Conservation (phyloP, 1,140 invertebrate species). For the Lerema accius region DNA sequence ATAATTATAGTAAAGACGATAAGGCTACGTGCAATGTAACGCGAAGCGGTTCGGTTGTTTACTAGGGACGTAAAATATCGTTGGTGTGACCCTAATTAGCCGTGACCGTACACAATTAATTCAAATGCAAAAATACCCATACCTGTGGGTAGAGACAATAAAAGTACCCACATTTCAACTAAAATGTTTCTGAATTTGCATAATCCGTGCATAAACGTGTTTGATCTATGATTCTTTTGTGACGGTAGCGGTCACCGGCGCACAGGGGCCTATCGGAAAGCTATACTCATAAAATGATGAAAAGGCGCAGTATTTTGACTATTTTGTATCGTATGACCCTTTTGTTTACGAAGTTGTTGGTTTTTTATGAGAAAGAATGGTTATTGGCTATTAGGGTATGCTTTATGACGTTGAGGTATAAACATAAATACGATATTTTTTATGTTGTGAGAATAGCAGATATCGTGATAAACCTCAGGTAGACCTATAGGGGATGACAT, state of each 20-base stretch:
- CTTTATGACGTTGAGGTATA: not conserved
- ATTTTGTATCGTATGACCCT: not conserved
- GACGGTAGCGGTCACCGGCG: not conserved
- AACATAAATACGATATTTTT: too few relatives aligned
- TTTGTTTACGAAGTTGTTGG: not conserved
- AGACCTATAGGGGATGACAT: too few relatives aligned
- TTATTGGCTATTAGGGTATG: conserved; percentile 1
- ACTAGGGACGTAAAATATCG: too few relatives aligned
- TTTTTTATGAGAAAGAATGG: not conserved
- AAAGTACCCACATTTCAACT: not conserved
- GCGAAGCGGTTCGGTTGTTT: too few relatives aligned
- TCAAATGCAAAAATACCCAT: not conserved
- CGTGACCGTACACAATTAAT: not conserved
- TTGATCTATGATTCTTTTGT: not conserved
- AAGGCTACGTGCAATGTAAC: too few relatives aligned
- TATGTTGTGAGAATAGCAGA: too few relatives aligned
- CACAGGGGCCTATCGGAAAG: not conserved
- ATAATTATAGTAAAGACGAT: too few relatives aligned
- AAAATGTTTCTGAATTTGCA: conserved; percentile 4
- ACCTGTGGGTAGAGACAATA: not conserved
- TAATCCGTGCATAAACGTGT: not conserved
- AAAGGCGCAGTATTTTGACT: not conserved
- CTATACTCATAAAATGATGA: not conserved
- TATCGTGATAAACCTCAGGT: too few relatives aligned
- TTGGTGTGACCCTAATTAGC: too few relatives aligned